phyloP scores from a whole-genome alignment of 2,797 vertebrate genomes.

The Cossypha heuglini region DNA sequence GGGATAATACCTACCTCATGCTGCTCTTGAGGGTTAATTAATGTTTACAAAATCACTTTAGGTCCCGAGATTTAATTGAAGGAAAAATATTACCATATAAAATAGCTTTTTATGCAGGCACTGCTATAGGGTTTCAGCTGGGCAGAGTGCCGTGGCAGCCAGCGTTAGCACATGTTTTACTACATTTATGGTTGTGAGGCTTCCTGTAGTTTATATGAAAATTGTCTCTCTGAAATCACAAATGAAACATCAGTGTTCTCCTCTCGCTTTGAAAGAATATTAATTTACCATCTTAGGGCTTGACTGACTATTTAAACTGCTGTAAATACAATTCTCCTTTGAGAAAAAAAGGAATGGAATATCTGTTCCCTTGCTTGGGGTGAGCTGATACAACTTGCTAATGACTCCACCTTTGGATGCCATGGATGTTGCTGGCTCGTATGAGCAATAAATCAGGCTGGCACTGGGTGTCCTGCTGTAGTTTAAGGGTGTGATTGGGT shows the following conservation, averaged over 20 bases:
- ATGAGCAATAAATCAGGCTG: not conserved
- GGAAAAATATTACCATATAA: constrained; percentile 53
- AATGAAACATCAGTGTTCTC: constrained; percentile 48
- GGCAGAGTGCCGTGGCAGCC: constrained; percentile 23
- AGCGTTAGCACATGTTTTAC: constrained; percentile 9
- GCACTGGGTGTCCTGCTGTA: not conserved
- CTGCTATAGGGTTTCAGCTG: constrained; percentile 32
- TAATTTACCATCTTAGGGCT: constrained; percentile 44
- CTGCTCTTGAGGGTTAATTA: constrained; percentile 59
- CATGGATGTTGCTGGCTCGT: not conserved
- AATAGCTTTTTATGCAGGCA: constrained; percentile 3
- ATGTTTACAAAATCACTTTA: constrained; percentile 62
- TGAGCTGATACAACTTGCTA: not conserved
- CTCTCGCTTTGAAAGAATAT: constrained; percentile 30
- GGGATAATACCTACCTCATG: constrained; percentile 22
- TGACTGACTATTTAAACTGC: not conserved
- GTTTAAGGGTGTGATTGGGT: not conserved
- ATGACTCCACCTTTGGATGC: not conserved
- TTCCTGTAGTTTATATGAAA: constrained; percentile 29
- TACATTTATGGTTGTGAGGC: constrained; percentile 2
- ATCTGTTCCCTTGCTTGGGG: not conserved
- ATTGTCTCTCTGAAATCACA: constrained; percentile 50
- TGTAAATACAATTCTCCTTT: constrained; percentile 25
- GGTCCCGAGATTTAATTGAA: constrained; percentile 51
- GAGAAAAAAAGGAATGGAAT: not conserved